Base-by-base conservation (phyloP, 2,888 invertebrate genomes). In the Hemistola chrysoprasaria region DNA sequence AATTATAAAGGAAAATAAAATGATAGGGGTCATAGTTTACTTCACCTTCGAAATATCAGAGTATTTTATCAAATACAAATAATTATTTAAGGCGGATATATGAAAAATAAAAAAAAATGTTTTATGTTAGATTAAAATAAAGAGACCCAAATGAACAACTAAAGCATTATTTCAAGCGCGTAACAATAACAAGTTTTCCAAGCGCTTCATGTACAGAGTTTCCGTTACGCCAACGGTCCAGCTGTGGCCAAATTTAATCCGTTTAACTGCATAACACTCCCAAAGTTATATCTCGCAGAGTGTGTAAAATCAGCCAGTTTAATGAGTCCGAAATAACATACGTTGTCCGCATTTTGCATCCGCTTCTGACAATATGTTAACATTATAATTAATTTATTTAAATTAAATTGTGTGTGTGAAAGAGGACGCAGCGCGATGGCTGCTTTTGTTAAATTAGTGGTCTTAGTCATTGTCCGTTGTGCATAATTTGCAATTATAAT, bases 171-270 rank as follows among this genome's bases (percentile, higher is more conserved):
- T 35, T 30, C 22, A 26, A 30, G 34, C 35, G 24, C 32, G 27
- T 36, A 47, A 54, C 57, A 63, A 66, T 66, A 70, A 67, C 67
- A 65, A 69, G 62, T 69, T 68, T 66, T 58, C 53, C 50, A 50
- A 62, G 38, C 56, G 54, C 64, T 64, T 60, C 64, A 62, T 62
- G 60, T 65, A 71, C 69, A 65, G 60, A 59, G 72, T 71, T 74
- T 75, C 76, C 80, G 77, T 78, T 78, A 74, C 71, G 62, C 56
- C 69, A 63, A 69, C 80, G 79, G 76, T 81, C 73, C 78, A 70
- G 77, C 75, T 75, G 79, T 62, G 77, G 77, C 75, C 60, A 62
- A 72, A 73, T 78, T 78, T 81, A 83, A 83, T 83, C 81, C 78
- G 71, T 75, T 82, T 81, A 78, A 78, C 75, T 70, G 74, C 67